Percentiles rank a stretch among this genome's conserved stretches.
Conservation (phyloP, 2,888 invertebrate genomes). For the Caenorhabditis doughertyi region DNA sequence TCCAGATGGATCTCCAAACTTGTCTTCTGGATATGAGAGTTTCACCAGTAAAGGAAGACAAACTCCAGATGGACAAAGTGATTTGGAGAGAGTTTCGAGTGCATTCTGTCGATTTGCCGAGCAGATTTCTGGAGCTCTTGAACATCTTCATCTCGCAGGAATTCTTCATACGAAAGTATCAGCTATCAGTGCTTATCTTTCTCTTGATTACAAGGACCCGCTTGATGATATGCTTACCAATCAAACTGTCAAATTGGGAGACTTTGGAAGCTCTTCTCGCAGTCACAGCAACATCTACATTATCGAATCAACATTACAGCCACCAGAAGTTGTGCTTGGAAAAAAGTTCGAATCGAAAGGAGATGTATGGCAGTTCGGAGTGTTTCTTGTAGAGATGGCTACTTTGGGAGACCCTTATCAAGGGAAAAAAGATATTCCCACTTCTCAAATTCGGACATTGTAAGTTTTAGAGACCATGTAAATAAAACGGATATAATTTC, state of each 20-base stretch:
- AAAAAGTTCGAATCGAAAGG: slow-evolving; percentile 55
- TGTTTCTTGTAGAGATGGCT: slow-evolving; percentile 61
- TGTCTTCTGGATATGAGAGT: slow-evolving; percentile 62
- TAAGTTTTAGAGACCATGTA: slow-evolving; percentile 1
- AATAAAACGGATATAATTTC: too few relatives aligned
- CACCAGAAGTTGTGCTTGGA: slow-evolving; percentile 60
- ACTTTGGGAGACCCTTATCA: slow-evolving; percentile 39
- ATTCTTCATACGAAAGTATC: slow-evolving; percentile 53
- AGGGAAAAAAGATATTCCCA: slow-evolving; percentile 22
- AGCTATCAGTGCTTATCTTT: slow-evolving; percentile 45
- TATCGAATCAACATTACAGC: slow-evolving; percentile 28
- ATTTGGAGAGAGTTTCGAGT: background rate
- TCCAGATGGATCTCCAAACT: slow-evolving; percentile 39
- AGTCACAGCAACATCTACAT: background rate
- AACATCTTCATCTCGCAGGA: slow-evolving; percentile 50
- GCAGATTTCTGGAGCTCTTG: slow-evolving; percentile 52
- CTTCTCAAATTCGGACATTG: slow-evolving; percentile 23
- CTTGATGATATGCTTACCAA: slow-evolving; percentile 49
- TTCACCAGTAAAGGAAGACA: slow-evolving; percentile 12
- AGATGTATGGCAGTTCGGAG: slow-evolving; percentile 67
- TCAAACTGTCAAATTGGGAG: slow-evolving; percentile 62
- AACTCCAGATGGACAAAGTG: background rate
- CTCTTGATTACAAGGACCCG: slow-evolving; percentile 49
- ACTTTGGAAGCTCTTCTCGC: slow-evolving; percentile 41
- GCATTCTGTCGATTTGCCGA: slow-evolving; percentile 48